Conservation (phyloP, 1,140 invertebrate species). For the Macrosteles quadrilineatus region DNA sequence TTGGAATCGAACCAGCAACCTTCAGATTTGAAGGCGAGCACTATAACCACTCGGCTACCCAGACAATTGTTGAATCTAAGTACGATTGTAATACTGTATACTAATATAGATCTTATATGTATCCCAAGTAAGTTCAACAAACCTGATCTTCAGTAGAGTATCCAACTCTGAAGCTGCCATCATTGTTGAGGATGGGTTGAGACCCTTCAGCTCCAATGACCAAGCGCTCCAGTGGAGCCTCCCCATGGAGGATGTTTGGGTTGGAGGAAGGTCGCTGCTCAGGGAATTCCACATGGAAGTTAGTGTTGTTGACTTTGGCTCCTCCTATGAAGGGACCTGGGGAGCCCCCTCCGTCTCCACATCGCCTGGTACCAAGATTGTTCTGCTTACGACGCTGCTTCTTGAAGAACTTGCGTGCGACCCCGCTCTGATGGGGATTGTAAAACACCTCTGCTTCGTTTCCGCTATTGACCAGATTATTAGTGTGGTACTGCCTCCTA, state of each 20-base stretch:
- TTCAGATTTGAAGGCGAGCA: too few species aligned
- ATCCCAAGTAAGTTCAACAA: too few species aligned
- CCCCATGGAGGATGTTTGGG: slow-evolving; percentile 25
- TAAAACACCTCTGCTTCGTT: slow-evolving; percentile 84
- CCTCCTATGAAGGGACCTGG: slow-evolving; percentile 51
- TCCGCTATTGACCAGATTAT: slow-evolving; percentile 68
- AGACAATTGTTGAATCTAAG: too few species aligned
- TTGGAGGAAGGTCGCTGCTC: slow-evolving; percentile 20
- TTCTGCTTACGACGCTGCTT: slow-evolving; percentile 73
- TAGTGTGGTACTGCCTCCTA: slow-evolving; percentile 67
- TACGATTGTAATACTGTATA: too few species aligned
- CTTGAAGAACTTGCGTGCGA: slow-evolving; percentile 88
- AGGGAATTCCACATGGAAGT: slow-evolving; percentile 64
- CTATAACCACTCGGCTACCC: too few species aligned
- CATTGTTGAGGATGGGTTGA: slow-evolving; percentile 31
- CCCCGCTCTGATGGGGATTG: slow-evolving; percentile 89
- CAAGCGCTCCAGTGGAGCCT: slow-evolving; percentile 35
- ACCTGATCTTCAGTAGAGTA: slow-evolving; percentile 21
- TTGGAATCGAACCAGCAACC: too few species aligned
- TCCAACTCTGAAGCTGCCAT: slow-evolving; percentile 35
- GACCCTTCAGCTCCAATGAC: slow-evolving; percentile 41
- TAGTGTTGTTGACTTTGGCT: slow-evolving; percentile 75
- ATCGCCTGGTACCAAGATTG: slow-evolving; percentile 67
- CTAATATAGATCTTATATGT: too few species aligned
- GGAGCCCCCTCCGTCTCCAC: slow-evolving; percentile 63